These are phyloP conservation scores for Riparia riparia DNA, from an alignment of 2,113 vertebrate genomes.

Conservation along the genomic window DNA sequence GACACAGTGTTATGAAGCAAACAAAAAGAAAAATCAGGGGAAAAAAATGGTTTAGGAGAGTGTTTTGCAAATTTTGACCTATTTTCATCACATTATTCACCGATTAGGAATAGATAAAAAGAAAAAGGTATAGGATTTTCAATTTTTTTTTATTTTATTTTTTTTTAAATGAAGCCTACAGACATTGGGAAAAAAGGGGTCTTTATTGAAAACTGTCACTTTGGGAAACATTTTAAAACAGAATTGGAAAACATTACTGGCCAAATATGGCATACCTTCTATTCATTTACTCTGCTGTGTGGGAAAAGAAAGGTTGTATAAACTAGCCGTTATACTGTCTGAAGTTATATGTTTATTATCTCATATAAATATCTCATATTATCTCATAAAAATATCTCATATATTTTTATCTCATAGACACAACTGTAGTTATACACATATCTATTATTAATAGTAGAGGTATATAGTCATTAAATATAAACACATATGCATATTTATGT, in stretches of 20 bases:
- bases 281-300: background rate
- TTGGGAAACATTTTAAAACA: background rate
- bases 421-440: background rate
- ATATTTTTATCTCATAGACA: background rate
- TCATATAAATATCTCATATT: no score
- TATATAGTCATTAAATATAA: background rate
- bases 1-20: background rate
- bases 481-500: background rate
- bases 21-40: background rate
- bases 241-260: background rate
- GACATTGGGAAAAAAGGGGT: rapidly evolving
- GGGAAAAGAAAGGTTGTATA: background rate
- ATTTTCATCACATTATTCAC: background rate
- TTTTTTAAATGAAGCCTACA: background rate
- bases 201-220: background rate
- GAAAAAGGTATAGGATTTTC: background rate
- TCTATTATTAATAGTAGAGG: background rate
- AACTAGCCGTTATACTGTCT: background rate
- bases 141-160: no score
- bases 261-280: background rate
- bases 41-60: background rate
- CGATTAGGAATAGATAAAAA: background rate
- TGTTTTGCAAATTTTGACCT: background rate
- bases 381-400: no score
- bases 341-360: background rate